phyloP scores from a whole-genome alignment of 2,888 invertebrate species.

The Zygaena filipendulae region DNA sequence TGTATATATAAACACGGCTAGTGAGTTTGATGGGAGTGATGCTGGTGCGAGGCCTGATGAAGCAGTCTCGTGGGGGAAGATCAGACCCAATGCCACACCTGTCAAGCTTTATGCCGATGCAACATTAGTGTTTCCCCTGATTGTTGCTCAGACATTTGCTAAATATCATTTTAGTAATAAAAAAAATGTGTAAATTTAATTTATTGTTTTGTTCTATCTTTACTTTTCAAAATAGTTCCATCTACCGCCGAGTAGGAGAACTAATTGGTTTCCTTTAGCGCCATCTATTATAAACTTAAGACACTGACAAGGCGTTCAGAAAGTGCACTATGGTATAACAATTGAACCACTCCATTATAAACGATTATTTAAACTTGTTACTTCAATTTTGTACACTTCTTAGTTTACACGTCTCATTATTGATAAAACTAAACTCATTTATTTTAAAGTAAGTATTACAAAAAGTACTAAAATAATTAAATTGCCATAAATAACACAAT shows the following conservation, averaged over 20 bases:
- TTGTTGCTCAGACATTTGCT: slow-evolving; percentile 97
- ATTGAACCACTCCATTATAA: too few species aligned
- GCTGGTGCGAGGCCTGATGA: slow-evolving; percentile 98
- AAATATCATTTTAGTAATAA: slow-evolving; percentile 69
- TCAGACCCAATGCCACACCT: slow-evolving; percentile 85
- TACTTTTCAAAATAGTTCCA: neutral
- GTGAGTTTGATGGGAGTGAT: slow-evolving; percentile 98
- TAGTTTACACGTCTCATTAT: too few species aligned
- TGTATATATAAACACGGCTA: slow-evolving; percentile 94
- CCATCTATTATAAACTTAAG: slow-evolving; percentile 23
- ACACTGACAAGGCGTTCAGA: too few species aligned
- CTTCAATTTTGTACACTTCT: too few species aligned
- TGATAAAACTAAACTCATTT: too few species aligned
- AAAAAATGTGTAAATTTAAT: slow-evolving; percentile 44
- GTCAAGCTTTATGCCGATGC: slow-evolving; percentile 97
- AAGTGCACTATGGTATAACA: too few species aligned
- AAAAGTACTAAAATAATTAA: too few species aligned
- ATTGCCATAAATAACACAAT: too few species aligned
- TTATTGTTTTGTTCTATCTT: slow-evolving; percentile 17
- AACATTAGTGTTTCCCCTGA: slow-evolving; percentile 90
- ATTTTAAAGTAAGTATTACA: too few species aligned
- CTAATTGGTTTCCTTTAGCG: slow-evolving; percentile 5
- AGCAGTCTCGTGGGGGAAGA: slow-evolving; percentile 99
- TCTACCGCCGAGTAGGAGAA: too few species aligned
- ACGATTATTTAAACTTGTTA: too few species aligned